Percentiles rank a stretch among this genome's conserved stretches.
Evolutionary conservation across 2,888 invertebrate genomes (phyloP).

Genomic region (Acleris emargana): DNA sequence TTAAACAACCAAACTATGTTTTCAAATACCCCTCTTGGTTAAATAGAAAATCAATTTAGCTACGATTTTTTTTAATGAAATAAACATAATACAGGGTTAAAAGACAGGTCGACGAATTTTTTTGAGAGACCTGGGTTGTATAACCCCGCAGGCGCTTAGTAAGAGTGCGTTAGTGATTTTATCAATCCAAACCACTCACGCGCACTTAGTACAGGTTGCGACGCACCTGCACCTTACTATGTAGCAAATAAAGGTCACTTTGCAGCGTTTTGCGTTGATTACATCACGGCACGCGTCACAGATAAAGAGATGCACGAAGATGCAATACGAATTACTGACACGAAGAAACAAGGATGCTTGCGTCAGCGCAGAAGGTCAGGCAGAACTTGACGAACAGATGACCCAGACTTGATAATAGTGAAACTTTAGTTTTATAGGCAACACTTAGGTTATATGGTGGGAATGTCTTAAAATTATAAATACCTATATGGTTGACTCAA

Average conservation of each 20-base stretch:
- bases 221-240: conserved; percentile 16
- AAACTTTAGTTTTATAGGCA: no score
- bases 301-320: conserved; percentile 28
- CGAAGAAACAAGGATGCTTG: conserved; percentile 13
- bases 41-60: no score
- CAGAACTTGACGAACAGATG: background rate
- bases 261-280: conserved; percentile 11
- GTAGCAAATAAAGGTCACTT: conserved; percentile 19
- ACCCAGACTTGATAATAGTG: background rate
- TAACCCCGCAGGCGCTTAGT: no score
- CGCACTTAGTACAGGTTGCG: conserved; percentile 10
- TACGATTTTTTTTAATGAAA: no score
- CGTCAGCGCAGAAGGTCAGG: conserved; percentile 10
- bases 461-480: no score
- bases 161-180: background rate
- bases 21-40: no score
- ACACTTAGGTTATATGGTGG: no score
- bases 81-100: no score
- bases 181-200: background rate
- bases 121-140: no score
- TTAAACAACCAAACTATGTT: no score
- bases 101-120: no score
- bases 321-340: conserved; percentile 14
- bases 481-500: no score
- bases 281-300: conserved; percentile 26